Percentiles rank a stretch among this genome's conserved stretches.
Conservation (phyloP, 2,888 invertebrate genomes). For the Diarsia brunnea region DNA sequence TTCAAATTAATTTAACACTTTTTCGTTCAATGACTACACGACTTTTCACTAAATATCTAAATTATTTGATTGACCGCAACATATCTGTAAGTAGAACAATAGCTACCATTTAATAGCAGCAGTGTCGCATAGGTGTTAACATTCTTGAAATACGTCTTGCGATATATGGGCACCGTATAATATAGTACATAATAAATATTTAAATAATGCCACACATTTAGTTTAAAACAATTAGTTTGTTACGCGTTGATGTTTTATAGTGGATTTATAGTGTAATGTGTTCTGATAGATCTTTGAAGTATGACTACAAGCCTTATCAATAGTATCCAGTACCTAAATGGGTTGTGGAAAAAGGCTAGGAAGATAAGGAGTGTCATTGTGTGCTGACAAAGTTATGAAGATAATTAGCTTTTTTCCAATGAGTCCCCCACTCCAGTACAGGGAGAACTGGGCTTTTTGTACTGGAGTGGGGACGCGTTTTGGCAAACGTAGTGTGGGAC, state of each 20-base stretch:
- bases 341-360: too few relatives aligned
- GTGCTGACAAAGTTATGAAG: too few relatives aligned
- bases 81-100: conserved; percentile 67
- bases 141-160: conserved; percentile 64
- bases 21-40: not conserved
- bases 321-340: too few relatives aligned
- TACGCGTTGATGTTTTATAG: not conserved
- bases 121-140: conserved; percentile 64
- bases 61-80: conserved; percentile 27
- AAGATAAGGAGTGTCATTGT: too few relatives aligned
- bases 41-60: conserved; percentile 7
- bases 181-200: conserved; percentile 14
- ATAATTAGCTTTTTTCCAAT: too few relatives aligned
- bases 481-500: not conserved
- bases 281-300: conserved; percentile 2
- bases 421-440: too few relatives aligned
- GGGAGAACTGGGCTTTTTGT: too few relatives aligned
- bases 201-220: not conserved
- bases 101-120: conserved; percentile 55
- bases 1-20: not conserved
- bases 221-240: not conserved
- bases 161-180: conserved; percentile 32
- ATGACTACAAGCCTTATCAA: too few relatives aligned
- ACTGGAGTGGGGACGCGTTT: not conserved
- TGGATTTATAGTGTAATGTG: not conserved